Base-by-base conservation (phyloP, 2,797 vertebrate genomes). In the Oryzias sinensis region DNA sequence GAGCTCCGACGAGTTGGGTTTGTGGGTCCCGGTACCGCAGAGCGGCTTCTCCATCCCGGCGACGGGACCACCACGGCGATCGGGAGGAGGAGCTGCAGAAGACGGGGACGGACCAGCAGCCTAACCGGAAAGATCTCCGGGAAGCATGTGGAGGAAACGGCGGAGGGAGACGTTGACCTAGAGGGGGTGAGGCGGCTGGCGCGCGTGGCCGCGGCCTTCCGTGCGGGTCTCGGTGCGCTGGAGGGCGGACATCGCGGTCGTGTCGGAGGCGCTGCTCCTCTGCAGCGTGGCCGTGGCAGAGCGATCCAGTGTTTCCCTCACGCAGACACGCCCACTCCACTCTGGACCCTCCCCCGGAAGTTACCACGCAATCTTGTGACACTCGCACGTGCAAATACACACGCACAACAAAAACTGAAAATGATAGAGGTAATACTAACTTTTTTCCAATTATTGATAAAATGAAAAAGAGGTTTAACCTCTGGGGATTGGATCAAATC, bases 11-110 rank as follows among this genome's bases (percentile, higher is more conserved):
- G 80, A 27, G 82, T 82, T 88, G 64, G 63, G 24, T 56, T 68
- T 83, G 72, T 75, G 80, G 67, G 76, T 70, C 62, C 79, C 89
- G 57, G 76, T 81, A 83, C 84, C 79, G 80, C 78, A 80, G 64
- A 80, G 73, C 53, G 89, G 74, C 83, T 89, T 89, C 52, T 93
- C 91, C 91, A 92, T 93, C 71, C 87, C 87, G 80, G 64, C 76
- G 74, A 85, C 74, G 82, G 83, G 84, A 88, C 86, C 61, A 74
- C 18, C 61, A 74, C 18, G 43, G 56, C 53, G 57, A 51, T 42
- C 43, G 15, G 27, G 42, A 49, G 27, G 59, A 53, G 56, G 53
- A 46, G 57, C 48, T 65, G 61, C 51, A 44, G 53, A 55, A 63
- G 29, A 45, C 24, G 29, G 68, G 70, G 68, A 68, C 70, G 79